phyloP scores from a whole-genome alignment of 1,140 invertebrate genomes.

The Wiebesia pumilae region DNA sequence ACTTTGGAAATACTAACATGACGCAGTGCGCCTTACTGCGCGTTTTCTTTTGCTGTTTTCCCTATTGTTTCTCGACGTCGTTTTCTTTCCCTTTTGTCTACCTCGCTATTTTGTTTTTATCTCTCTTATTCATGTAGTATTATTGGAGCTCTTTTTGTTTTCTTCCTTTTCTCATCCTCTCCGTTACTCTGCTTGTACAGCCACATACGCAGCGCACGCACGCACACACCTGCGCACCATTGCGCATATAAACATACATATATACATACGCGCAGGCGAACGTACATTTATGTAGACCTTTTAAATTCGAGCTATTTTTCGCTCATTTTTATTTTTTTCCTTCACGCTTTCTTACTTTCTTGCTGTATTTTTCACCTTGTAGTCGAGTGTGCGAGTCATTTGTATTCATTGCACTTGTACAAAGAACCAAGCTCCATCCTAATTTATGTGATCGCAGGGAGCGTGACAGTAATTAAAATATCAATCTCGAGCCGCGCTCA shows the following conservation, averaged over 20 bases:
- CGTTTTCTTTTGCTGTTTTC: background rate
- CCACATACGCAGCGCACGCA: too few species aligned
- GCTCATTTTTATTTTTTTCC: conserved; percentile 21
- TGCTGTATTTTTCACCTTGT: background rate
- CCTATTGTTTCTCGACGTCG: background rate
- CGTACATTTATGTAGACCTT: too few species aligned
- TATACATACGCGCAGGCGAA: too few species aligned
- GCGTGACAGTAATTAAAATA: conserved; percentile 38
- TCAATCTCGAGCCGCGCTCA: conserved; percentile 22
- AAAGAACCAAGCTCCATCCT: conserved; percentile 3
- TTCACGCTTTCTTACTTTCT: background rate
- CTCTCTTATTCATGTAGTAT: background rate
- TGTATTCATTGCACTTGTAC: conserved; percentile 22
- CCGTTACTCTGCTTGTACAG: too few species aligned
- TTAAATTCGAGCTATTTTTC: background rate
- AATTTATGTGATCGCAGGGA: background rate
- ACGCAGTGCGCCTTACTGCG: conserved; percentile 30
- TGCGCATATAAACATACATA: too few species aligned
- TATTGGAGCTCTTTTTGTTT: background rate
- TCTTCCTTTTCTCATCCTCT: too few species aligned
- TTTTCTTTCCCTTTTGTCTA: conserved; percentile 10
- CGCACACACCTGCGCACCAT: too few species aligned
- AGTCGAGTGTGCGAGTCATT: background rate
- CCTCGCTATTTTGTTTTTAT: background rate
- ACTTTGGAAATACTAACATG: conserved; percentile 53